Evolutionary conservation across 2,113 vertebrate genomes (phyloP), one percentile per base, ranked within the genome.

Genomic region (Pelodiscus sinensis): DNA sequence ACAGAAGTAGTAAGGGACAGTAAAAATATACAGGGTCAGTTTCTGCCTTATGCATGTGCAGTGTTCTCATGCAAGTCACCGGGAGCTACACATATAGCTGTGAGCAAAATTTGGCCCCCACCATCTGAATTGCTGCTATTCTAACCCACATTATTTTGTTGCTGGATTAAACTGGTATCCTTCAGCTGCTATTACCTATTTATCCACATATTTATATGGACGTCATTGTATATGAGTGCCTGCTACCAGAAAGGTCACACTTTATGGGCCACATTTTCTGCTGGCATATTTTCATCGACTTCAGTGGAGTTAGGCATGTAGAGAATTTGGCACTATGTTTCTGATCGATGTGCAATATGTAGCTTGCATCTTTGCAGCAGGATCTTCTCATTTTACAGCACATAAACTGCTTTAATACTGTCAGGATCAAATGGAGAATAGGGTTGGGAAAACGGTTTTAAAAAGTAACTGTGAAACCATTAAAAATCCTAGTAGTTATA

Each of bases 281-380:
- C 85, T 94, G 55, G 8, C 80, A 75, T 71, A 1, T 62, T 84
- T 94, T 85, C 8, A 75, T 12, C 88, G 38, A 44, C 55, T 93
- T 92, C 5, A 50, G 15, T 84, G 85, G 91, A 55, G 9, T 13
- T 60, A 80, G 82, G 85, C 88, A 57, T 81, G n/a, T 87, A 94
- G 6, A 57, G 86, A 93, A 80, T 93, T 91, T n/a, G 88, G 27
- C 12, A 79, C 29, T 84, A 4, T 77, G 12, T 51, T 94, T 55
- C 11, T 88, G 81, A 62, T 78, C 44, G 84, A 62, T 73, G 65
- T 31, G 24, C 19, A 8, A 78, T 21, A 24, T 58, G 25, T 27
- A 29, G 13, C 24, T 71, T 60, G 44, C 25, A 78, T 21, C 29
- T 79, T 19, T 51, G 44, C 22, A 56, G 24, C 24, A 44, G 13